A percentile compares a stretch with the other conserved stretches of the same genome.
Conservation (phyloP, 2,113 vertebrate genomes). For the Himantopus leucocephalus region DNA sequence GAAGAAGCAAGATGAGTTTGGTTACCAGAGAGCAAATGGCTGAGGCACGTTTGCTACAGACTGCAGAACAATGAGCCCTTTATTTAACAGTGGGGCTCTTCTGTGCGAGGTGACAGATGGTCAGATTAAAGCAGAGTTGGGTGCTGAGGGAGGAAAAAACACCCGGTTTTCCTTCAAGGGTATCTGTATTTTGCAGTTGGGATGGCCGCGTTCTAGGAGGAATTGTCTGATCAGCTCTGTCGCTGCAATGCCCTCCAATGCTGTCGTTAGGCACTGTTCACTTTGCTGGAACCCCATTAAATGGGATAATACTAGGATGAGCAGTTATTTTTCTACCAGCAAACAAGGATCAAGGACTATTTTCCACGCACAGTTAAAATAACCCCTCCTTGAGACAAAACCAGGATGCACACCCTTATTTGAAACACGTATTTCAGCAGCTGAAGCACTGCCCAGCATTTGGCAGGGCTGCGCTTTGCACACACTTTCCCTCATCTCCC, state of each 20-base stretch:
- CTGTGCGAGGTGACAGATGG: constrained; percentile 4
- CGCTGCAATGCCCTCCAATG: neutral
- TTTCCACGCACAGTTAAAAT: neutral
- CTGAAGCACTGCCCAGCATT: neutral
- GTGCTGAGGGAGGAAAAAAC: neutral
- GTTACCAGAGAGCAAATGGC: neutral
- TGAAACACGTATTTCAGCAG: neutral
- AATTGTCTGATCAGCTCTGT: neutral
- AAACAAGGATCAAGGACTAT: neutral
- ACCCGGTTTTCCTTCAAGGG: neutral
- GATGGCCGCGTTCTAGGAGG: neutral
- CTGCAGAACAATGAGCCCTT: neutral
- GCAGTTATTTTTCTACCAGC: neutral
- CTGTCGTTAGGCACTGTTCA: neutral
- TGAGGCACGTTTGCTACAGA: neutral
- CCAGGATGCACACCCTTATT: neutral
- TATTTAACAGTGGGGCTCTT: neutral
- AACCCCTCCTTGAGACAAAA: neutral
- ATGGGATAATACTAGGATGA: neutral
- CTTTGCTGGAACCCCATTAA: neutral
- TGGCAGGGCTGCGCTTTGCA: neutral
- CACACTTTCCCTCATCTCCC: neutral
- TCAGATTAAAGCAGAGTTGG: neutral
- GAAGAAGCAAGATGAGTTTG: neutral
- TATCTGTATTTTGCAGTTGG: neutral